A percentile compares a stretch with the other conserved stretches of the same genome.
Evolutionary conservation across 1,140 invertebrate species (phyloP).

Genomic region (Agrilus planipennis): DNA sequence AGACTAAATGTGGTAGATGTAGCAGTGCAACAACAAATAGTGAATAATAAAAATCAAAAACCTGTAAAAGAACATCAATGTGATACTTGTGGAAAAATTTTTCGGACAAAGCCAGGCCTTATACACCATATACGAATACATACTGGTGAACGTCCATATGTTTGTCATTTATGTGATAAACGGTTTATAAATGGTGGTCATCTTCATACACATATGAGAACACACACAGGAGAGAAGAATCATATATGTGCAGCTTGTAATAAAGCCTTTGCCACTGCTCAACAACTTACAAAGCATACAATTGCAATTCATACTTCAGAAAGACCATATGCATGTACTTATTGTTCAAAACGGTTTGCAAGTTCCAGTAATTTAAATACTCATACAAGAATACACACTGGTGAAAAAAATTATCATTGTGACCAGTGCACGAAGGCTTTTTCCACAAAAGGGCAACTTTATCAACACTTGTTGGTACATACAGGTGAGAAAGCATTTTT

Average conservation of each 20-base stretch:
- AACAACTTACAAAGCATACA: slow-evolving; percentile 44
- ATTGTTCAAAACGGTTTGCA: slow-evolving; percentile 35
- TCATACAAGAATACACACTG: slow-evolving; percentile 43
- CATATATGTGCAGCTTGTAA: slow-evolving; percentile 43
- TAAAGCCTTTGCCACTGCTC: slow-evolving; percentile 40
- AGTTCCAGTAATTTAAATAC: slow-evolving; percentile 33
- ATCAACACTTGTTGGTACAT: slow-evolving; percentile 46
- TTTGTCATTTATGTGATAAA: slow-evolving; percentile 51
- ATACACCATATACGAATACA: slow-evolving; percentile 36
- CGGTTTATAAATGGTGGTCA: slow-evolving; percentile 38
- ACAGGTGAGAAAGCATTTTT: slow-evolving; percentile 50
- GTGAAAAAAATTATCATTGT: slow-evolving; percentile 40
- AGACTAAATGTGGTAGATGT: slow-evolving; percentile 9
- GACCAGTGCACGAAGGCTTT: slow-evolving; percentile 35
- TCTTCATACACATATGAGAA: slow-evolving; percentile 35
- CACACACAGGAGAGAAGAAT: slow-evolving; percentile 51
- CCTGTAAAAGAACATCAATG: slow-evolving; percentile 26
- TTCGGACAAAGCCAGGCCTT: slow-evolving; percentile 28
- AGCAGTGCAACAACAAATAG: slow-evolving; percentile 1
- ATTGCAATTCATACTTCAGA: slow-evolving; percentile 57
- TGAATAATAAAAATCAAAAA: slow-evolving; percentile 15
- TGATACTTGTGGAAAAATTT: slow-evolving; percentile 28
- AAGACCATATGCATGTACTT: slow-evolving; percentile 41
- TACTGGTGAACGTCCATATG: slow-evolving; percentile 46
- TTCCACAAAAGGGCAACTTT: slow-evolving; percentile 36